Evolutionary conservation across 2,113 vertebrate genomes (phyloP).

Genomic region (Macroglossus sobrinus): DNA sequence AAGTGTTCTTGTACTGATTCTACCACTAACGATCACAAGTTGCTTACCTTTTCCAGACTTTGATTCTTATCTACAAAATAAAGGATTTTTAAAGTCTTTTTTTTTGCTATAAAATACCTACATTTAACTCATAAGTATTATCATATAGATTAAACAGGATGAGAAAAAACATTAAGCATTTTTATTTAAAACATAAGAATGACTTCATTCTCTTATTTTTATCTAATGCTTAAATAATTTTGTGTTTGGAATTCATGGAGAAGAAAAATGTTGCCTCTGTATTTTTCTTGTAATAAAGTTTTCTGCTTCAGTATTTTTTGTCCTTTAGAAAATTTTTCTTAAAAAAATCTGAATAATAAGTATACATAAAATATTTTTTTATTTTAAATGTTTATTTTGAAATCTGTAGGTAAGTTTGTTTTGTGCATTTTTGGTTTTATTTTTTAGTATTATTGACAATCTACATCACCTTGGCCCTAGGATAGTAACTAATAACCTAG

Average conservation of each 20-base stretch:
- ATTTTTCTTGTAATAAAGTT: neutral
- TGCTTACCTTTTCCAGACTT: neutral
- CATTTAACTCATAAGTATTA: neutral
- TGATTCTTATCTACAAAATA: neutral
- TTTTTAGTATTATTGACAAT: slow-evolving; percentile 73
- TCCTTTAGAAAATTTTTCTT: slow-evolving; percentile 64
- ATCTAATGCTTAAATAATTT: neutral
- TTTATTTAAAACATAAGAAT: slow-evolving; percentile 11
- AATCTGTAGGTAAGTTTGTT: neutral
- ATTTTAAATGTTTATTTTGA: slow-evolving; percentile 33
- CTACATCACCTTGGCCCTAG: slow-evolving; percentile 78
- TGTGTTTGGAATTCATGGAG: neutral
- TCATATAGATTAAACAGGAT: neutral
- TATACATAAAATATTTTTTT: slow-evolving; percentile 35
- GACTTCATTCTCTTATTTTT: neutral
- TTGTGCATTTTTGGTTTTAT: slow-evolving; percentile 63
- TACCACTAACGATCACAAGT: neutral
- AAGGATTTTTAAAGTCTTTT: neutral
- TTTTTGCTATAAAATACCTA: neutral
- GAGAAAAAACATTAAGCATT: neutral
- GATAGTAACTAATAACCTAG: slow-evolving; percentile 82
- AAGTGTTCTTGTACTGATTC: neutral
- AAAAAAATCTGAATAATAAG: slow-evolving; percentile 73
- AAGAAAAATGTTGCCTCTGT: neutral
- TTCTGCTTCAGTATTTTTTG: slow-evolving; percentile 50